Conservation (phyloP, 1,140 invertebrate species). For the Adoxophyes honmai region DNA sequence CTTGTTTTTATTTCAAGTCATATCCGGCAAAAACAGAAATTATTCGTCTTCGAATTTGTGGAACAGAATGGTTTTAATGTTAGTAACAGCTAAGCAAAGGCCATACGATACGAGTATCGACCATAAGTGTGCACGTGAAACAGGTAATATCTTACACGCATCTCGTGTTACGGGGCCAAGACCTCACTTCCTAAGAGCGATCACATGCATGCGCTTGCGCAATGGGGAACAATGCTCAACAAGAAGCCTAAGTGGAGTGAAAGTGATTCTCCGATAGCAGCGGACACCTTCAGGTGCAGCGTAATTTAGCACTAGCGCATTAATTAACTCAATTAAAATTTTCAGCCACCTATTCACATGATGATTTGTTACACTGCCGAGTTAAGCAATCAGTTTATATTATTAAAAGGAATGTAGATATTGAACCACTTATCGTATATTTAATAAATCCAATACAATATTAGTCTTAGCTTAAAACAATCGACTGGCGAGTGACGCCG, state of each 20-base stretch:
- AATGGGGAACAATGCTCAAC: slow-evolving; percentile 16
- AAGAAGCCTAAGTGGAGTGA: slow-evolving; percentile 20
- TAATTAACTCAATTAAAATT: slow-evolving; percentile 16
- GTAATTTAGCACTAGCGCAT: slow-evolving; percentile 23
- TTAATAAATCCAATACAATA: too few species aligned
- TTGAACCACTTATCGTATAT: too few species aligned
- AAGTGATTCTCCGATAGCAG: slow-evolving; percentile 23
- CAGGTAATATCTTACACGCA: not conserved
- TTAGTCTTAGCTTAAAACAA: too few species aligned
- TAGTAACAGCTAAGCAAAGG: too few species aligned
- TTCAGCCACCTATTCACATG: not conserved
- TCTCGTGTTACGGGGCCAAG: slow-evolving; percentile 11
- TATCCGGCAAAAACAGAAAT: too few species aligned
- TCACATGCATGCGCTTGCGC: slow-evolving; percentile 1
- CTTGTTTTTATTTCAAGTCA: too few species aligned
- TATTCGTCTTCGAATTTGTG: too few species aligned
- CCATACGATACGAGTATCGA: not conserved
- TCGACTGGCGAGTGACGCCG: too few species aligned
- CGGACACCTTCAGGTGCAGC: slow-evolving; percentile 10
- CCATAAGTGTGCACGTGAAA: not conserved
- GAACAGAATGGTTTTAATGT: too few species aligned
- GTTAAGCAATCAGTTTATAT: slow-evolving; percentile 11
- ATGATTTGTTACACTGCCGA: not conserved
- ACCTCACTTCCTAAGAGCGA: slow-evolving; percentile 10
- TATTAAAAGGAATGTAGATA: too few species aligned